Conservation (phyloP, 92 coral and sea anemone species). For the Porites divaricata region DNA sequence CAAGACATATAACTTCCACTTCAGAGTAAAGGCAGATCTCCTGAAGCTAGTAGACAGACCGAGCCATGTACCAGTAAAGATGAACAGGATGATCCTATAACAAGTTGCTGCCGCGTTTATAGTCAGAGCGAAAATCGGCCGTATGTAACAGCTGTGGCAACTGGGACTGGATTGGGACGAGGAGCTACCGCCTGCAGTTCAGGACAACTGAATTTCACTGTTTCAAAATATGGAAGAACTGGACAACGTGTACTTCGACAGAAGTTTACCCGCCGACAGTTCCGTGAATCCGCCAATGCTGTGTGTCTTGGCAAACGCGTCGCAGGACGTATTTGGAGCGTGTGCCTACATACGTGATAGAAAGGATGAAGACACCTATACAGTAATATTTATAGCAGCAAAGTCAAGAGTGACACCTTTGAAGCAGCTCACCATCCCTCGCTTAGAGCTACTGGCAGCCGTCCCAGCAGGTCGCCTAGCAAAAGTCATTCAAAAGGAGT, state of each 20-base stretch:
- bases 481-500: slow-evolving; percentile 41
- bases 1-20: slow-evolving; percentile 32
- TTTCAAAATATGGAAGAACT: slow-evolving; percentile 66
- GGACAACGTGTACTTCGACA: slow-evolving; percentile 57
- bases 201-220: slow-evolving; percentile 51
- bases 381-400: slow-evolving; percentile 44
- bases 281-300: slow-evolving; percentile 16
- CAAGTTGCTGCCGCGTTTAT: slow-evolving; percentile 44
- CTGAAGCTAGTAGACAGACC: slow-evolving; percentile 10
- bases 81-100: slow-evolving; percentile 42
- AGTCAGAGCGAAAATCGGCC: slow-evolving; percentile 63
- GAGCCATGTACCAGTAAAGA: slow-evolving; percentile 18
- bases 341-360: slow-evolving; percentile 52
- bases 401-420: slow-evolving; percentile 62
- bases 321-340: slow-evolving; percentile 56
- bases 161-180: slow-evolving; percentile 69
- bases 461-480: slow-evolving; percentile 46
- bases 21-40: slow-evolving; percentile 45
- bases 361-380: slow-evolving; percentile 33
- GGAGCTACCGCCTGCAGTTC: slow-evolving; percentile 39
- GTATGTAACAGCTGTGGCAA: slow-evolving; percentile 59
- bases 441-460: slow-evolving; percentile 53
- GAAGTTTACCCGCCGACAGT: slow-evolving; percentile 19
- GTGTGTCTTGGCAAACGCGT: slow-evolving; percentile 47
- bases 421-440: slow-evolving; percentile 54